Conservation (phyloP, 2,797 vertebrate genomes). For the Pyrocephalus nanus region DNA sequence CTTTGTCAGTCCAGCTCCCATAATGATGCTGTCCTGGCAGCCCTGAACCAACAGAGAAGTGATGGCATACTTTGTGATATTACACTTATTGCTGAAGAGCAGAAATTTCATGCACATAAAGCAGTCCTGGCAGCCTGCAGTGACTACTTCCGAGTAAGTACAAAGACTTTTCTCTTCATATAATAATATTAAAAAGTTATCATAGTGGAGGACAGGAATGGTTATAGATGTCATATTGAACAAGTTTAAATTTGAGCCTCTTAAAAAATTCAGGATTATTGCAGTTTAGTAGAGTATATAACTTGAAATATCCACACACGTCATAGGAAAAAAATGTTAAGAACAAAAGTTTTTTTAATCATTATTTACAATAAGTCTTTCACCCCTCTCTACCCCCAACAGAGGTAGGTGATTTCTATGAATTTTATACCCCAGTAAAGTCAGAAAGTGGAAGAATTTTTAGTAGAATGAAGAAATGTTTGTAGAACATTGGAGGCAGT, state of each 20-base stretch:
- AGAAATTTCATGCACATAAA: conserved; percentile 96
- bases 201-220: too few species aligned
- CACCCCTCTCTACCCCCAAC: rapidly evolving
- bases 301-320: background rate
- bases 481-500: background rate
- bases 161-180: background rate
- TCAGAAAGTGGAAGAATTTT: background rate
- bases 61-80: conserved; percentile 95
- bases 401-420: background rate
- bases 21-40: conserved; percentile 90
- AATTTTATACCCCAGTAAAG: background rate
- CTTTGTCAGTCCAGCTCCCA: conserved; percentile 97
- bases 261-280: background rate
- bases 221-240: background rate
- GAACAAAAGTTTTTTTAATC: background rate
- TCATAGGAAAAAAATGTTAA: background rate
- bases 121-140: conserved; percentile 96
- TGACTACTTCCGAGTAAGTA: conserved; percentile 95
- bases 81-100: conserved; percentile 92
- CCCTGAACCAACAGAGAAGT: conserved; percentile 95
- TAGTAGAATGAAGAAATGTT: background rate
- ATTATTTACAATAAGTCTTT: background rate
- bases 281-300: background rate
- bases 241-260: background rate
- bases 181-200: background rate